Percentiles rank a stretch among this genome's conserved stretches.
phyloP scores from a whole-genome alignment of 2,797 vertebrate species.

The Lagorchestes hirsutus region DNA sequence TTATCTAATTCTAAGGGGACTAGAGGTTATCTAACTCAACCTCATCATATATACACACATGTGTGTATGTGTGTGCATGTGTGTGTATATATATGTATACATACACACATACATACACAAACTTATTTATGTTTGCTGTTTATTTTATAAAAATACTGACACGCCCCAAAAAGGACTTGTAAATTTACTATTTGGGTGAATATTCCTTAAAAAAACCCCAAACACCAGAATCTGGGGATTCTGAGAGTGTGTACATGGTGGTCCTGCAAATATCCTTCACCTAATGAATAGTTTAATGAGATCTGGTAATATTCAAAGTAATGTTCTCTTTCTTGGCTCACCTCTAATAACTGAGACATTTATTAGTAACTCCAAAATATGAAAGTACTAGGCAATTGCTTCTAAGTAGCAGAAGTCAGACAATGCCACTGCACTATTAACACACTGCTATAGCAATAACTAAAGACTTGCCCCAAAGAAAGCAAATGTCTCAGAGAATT shows the following conservation, averaged over 20 bases:
- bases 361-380: slow-evolving; percentile 28
- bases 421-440: not conserved
- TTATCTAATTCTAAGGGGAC: too few species aligned
- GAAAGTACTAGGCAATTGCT: slow-evolving; percentile 7
- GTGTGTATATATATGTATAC: too few species aligned
- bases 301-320: not conserved
- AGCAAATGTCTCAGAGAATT: slow-evolving; percentile 1
- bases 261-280: not conserved
- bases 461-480: slow-evolving; percentile 50
- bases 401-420: slow-evolving; percentile 3
- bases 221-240: not conserved
- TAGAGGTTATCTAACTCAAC: not conserved
- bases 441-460: slow-evolving; percentile 3
- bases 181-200: not conserved
- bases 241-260: not conserved
- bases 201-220: not conserved
- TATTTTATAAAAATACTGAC: not conserved
- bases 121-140: not conserved
- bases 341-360: not conserved
- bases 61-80: too few species aligned
- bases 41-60: not conserved
- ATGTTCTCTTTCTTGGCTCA: not conserved
- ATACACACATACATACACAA: too few species aligned
- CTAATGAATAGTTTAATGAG: not conserved
- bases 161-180: not conserved